phyloP scores from a whole-genome alignment of 2,888 invertebrate genomes.

The Boloria selene region DNA sequence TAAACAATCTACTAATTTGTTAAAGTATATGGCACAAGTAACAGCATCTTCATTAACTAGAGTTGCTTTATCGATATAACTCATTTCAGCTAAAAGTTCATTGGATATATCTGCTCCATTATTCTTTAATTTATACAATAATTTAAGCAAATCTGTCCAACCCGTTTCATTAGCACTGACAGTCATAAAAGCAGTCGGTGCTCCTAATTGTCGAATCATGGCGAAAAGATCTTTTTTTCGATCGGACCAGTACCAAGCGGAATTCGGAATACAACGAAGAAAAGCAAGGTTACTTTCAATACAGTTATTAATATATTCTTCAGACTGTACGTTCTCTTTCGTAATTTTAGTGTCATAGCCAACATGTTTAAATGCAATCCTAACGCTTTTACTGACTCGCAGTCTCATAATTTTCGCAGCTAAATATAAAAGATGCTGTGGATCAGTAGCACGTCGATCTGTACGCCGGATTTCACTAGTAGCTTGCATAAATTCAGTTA shows the following conservation, averaged over 20 bases:
- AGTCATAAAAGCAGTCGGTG: slow-evolving; percentile 50
- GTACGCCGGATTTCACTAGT: slow-evolving; percentile 56
- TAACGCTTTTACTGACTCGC: slow-evolving; percentile 43
- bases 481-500: slow-evolving; percentile 55
- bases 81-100: slow-evolving; percentile 34
- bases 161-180: slow-evolving; percentile 60
- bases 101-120: slow-evolving; percentile 43
- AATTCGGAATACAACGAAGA: slow-evolving; percentile 54
- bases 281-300: slow-evolving; percentile 30
- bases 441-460: slow-evolving; percentile 56
- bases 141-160: slow-evolving; percentile 51
- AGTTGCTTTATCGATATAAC: no score
- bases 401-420: slow-evolving; percentile 58
- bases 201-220: slow-evolving; percentile 51
- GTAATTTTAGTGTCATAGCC: slow-evolving; percentile 44
- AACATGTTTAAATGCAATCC: slow-evolving; percentile 43
- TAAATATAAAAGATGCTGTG: slow-evolving; percentile 56
- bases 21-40: slow-evolving; percentile 51
- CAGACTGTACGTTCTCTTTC: slow-evolving; percentile 47
- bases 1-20: slow-evolving; percentile 49
- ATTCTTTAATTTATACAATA: slow-evolving; percentile 52
- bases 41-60: slow-evolving; percentile 48
- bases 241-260: slow-evolving; percentile 55
- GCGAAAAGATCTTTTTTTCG: slow-evolving; percentile 54
- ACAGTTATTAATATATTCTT: slow-evolving; percentile 52